A percentile compares a stretch with the other conserved stretches of the same genome.
Conservation (phyloP, 2,888 invertebrate genomes). For the Octonoba sinensis region DNA sequence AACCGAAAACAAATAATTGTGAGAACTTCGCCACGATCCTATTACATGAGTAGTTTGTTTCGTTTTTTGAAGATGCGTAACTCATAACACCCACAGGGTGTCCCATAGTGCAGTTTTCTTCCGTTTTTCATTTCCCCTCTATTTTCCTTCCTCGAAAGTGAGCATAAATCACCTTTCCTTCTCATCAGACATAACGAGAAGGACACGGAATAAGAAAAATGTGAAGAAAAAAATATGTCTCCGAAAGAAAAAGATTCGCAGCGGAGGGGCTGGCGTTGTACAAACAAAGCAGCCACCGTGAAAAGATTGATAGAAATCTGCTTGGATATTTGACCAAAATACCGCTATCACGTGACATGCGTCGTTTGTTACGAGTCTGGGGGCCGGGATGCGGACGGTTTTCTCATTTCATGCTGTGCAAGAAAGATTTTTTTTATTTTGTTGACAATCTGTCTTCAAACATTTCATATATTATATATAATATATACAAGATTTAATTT, state of each 20-base stretch:
- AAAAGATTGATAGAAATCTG: slow-evolving; percentile 10
- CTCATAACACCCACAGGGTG: slow-evolving; percentile 8
- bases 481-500: no score
- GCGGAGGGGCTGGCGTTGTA: not conserved
- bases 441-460: no score
- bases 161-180: slow-evolving; percentile 5
- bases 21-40: not conserved
- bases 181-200: not conserved
- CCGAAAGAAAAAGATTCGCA: not conserved
- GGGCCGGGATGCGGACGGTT: not conserved
- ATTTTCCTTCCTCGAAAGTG: not conserved
- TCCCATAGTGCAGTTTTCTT: not conserved
- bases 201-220: no score
- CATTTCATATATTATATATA: no score
- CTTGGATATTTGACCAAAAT: slow-evolving; percentile 9
- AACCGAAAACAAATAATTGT: no score
- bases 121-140: not conserved
- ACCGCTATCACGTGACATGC: slow-evolving; percentile 10
- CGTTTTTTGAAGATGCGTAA: no score
- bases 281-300: slow-evolving; percentile 4
- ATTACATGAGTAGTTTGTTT: not conserved
- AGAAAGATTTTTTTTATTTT: no score
- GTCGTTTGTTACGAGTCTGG: slow-evolving; percentile 3
- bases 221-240: not conserved
- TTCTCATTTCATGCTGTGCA: not conserved